These are phyloP conservation scores for Drosophila sordidula DNA, from an alignment of 2,888 invertebrate genomes.

Conservation along the genomic window DNA sequence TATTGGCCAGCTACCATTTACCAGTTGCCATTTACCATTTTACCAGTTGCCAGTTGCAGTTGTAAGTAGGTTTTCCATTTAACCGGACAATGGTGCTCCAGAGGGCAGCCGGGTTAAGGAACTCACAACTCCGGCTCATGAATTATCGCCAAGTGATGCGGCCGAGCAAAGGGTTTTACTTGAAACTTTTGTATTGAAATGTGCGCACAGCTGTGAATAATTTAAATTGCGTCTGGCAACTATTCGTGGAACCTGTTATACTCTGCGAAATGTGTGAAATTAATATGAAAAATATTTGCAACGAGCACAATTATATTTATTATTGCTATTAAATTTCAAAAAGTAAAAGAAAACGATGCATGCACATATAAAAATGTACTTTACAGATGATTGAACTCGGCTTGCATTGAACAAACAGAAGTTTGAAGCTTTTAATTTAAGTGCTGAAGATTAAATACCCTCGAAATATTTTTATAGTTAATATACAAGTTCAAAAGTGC, in stretches of 20 bases:
- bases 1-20: slow-evolving; percentile 38
- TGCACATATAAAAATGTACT: background rate
- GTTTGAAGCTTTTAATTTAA: background rate
- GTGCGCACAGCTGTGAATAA: slow-evolving; percentile 39
- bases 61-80: slow-evolving; percentile 48
- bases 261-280: no score
- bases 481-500: no score
- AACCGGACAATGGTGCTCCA: slow-evolving; percentile 22
- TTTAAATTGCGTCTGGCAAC: slow-evolving; percentile 32
- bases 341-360: background rate
- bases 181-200: slow-evolving; percentile 36
- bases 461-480: no score
- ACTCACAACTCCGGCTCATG: slow-evolving; percentile 46
- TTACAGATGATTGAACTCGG: background rate
- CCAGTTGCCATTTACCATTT: slow-evolving; percentile 9
- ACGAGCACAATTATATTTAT: no score
- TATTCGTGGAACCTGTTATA: background rate
- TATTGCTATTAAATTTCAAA: no score
- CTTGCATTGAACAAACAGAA: background rate
- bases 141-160: slow-evolving; percentile 50
- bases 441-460: no score
- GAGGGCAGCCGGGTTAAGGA: slow-evolving; percentile 62
- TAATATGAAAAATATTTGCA: background rate
- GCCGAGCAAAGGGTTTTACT: slow-evolving; percentile 2
- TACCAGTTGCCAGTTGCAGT: slow-evolving; percentile 16